Evolutionary conservation across 2,888 invertebrate genomes (phyloP).

Genomic region (Athrips mouffetella): DNA sequence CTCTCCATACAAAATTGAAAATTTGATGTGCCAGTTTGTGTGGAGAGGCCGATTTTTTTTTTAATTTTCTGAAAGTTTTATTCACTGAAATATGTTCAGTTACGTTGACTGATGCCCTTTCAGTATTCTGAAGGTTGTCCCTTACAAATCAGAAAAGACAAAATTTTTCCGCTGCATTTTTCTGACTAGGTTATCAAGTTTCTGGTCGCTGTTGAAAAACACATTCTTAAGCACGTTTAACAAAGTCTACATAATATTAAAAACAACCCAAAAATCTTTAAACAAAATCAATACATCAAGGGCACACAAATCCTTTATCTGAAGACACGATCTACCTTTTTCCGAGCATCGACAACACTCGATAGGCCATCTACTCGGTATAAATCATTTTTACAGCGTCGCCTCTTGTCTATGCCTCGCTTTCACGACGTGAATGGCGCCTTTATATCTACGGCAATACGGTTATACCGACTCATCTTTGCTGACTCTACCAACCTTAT

Average conservation of each 20-base stretch:
- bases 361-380: slow-evolving; percentile 60
- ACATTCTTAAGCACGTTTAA: no score
- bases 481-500: slow-evolving; percentile 24
- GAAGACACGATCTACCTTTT: slow-evolving; percentile 51
- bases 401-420: slow-evolving; percentile 64
- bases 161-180: no score
- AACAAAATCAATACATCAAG: slow-evolving; percentile 30
- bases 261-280: slow-evolving; percentile 2
- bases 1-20: no score
- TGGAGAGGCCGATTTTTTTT: no score
- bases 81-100: no score
- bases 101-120: no score
- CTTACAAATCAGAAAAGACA: no score
- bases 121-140: no score
- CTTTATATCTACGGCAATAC: slow-evolving; percentile 54
- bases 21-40: no score
- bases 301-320: slow-evolving; percentile 38
- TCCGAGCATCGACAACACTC: slow-evolving; percentile 52
- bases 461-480: slow-evolving; percentile 28
- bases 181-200: no score
- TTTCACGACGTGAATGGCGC: slow-evolving; percentile 66
- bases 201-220: no score
- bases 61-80: no score
- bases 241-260: not conserved
- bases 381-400: slow-evolving; percentile 72